These are phyloP conservation scores for Holcopasites calliopsidis DNA, from an alignment of 1,140 invertebrate species.

Conservation along the genomic window DNA sequence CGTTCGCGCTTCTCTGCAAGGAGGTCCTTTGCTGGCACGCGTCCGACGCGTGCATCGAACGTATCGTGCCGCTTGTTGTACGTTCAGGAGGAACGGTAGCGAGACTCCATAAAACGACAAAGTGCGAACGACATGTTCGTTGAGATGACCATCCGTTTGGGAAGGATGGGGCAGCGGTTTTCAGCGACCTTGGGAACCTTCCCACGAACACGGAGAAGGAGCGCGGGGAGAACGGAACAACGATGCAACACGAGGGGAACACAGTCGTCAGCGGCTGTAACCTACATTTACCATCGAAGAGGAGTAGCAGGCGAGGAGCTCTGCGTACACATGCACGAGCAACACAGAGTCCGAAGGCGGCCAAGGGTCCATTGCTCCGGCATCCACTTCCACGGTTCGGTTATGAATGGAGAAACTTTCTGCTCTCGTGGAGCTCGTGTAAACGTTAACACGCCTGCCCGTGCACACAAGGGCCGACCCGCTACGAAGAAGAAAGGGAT, in stretches of 20 bases:
- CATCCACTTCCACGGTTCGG: conserved; percentile 61
- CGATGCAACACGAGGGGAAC: not conserved
- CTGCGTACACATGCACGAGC: conserved; percentile 49
- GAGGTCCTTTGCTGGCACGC: too few relatives aligned
- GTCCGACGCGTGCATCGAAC: too few relatives aligned
- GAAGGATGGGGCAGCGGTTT: conserved; percentile 1
- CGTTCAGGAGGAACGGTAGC: too few relatives aligned
- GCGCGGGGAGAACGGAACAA: not conserved
- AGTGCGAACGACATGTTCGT: conserved; percentile 27
- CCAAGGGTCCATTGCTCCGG: conserved; percentile 56
- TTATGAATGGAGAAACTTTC: conserved; percentile 76
- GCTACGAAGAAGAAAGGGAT: conserved; percentile 45
- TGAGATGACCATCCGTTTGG: conserved; percentile 1
- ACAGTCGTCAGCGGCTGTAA: conserved; percentile 65
- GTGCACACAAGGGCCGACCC: conserved; percentile 28
- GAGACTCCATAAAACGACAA: too few relatives aligned
- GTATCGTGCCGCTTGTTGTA: too few relatives aligned
- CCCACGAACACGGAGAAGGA: conserved; percentile 14
- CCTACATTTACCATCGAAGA: conserved; percentile 68
- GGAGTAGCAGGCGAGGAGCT: conserved; percentile 27
- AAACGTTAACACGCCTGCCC: conserved; percentile 60
- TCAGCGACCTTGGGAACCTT: conserved; percentile 64
- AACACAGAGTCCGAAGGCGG: conserved; percentile 46
- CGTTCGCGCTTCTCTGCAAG: too few relatives aligned
- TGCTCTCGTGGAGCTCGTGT: conserved; percentile 59